Conservation (phyloP, 2,797 vertebrate genomes). For the Poecilia velifera region DNA sequence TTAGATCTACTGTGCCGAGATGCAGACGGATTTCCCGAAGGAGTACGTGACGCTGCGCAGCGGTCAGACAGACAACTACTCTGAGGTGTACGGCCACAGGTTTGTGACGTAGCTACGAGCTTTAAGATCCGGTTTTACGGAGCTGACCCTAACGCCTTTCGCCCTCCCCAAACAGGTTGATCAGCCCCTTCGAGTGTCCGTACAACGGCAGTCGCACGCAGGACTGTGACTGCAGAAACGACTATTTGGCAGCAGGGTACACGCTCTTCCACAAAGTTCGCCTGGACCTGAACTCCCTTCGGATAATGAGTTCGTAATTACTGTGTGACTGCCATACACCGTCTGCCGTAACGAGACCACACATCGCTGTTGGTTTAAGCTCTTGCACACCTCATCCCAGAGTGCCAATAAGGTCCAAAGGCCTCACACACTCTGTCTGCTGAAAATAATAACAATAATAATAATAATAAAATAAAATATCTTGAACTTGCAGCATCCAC, state of each 20-base stretch:
- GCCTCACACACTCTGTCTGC: constrained; percentile 3
- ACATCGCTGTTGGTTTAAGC: constrained; percentile 62
- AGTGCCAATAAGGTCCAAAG: constrained; percentile 12
- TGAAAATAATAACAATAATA: not conserved
- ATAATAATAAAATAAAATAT: not conserved
- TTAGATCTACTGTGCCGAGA: constrained; percentile 92
- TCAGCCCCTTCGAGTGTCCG: constrained; percentile 94
- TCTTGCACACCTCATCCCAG: constrained; percentile 17
- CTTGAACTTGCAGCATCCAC: constrained; percentile 46
- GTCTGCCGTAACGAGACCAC: constrained; percentile 61
- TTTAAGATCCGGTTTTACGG: not conserved
- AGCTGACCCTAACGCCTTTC: not conserved
- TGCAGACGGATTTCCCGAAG: constrained; percentile 88
- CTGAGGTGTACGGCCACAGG: constrained; percentile 94
- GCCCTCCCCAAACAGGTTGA: constrained; percentile 77
- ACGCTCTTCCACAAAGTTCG: constrained; percentile 93
- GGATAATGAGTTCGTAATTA: constrained; percentile 89
- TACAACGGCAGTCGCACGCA: constrained; percentile 91
- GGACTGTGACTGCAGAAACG: constrained; percentile 89
- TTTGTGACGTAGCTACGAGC: constrained; percentile 50
- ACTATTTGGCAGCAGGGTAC: constrained; percentile 90
- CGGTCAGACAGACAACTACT: constrained; percentile 94
- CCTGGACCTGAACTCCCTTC: constrained; percentile 88
- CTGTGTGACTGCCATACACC: constrained; percentile 37
- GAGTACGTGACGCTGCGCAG: constrained; percentile 93